These are phyloP conservation scores for Odontomyia ornata DNA, from an alignment of 2,888 invertebrate species.

Conservation along the genomic window DNA sequence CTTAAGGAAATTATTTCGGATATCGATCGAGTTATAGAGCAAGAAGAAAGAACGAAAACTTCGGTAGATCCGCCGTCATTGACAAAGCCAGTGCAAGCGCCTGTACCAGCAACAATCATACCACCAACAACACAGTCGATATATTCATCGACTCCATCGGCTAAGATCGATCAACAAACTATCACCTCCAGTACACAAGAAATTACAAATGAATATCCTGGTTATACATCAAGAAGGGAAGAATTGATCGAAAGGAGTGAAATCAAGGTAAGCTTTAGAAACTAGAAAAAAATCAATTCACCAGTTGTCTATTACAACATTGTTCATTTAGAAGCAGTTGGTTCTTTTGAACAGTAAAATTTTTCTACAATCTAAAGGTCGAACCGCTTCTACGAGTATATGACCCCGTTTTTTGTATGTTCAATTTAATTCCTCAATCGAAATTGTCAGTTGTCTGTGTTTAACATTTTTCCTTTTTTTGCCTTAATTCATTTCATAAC, in stretches of 20 bases:
- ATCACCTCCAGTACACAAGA: constrained; percentile 48
- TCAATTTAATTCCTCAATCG: too few relatives aligned
- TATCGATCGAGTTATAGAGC: constrained; percentile 68
- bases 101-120: not conserved
- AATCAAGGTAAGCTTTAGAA: constrained; percentile 45
- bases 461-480: not conserved
- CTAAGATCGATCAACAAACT: constrained; percentile 31
- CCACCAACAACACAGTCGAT: not conserved
- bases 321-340: too few relatives aligned
- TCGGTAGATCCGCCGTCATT: constrained; percentile 47
- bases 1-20: constrained; percentile 71
- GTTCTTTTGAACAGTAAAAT: too few relatives aligned
- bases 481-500: constrained; percentile 45
- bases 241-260: constrained; percentile 35
- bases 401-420: too few relatives aligned
- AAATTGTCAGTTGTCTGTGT: too few relatives aligned
- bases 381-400: too few relatives aligned
- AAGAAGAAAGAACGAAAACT: constrained; percentile 59
- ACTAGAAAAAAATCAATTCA: too few relatives aligned
- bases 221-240: constrained; percentile 19
- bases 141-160: not conserved
- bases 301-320: too few relatives aligned
- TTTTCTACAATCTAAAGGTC: too few relatives aligned
- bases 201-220: constrained; percentile 42
- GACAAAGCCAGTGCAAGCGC: too few relatives aligned